Percentiles rank a stretch among this genome's conserved stretches.
Evolutionary conservation across 2,888 invertebrate genomes (phyloP).

Genomic region (Endomychus coccineus): DNA sequence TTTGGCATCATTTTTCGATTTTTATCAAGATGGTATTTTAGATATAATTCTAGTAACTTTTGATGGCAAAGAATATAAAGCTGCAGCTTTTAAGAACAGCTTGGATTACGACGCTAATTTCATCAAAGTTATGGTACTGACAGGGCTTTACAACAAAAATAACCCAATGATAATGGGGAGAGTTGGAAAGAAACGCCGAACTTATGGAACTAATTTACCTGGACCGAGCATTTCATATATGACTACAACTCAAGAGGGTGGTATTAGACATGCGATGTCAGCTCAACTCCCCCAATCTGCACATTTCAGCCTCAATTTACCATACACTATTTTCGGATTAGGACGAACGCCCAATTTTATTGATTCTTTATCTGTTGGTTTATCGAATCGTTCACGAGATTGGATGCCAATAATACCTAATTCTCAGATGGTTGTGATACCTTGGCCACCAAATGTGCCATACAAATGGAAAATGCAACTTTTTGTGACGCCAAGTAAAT

Average conservation of each 20-base stretch:
- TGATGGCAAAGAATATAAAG: slow-evolving; percentile 47
- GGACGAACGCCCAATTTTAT: slow-evolving; percentile 98
- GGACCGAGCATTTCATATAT: slow-evolving; percentile 83
- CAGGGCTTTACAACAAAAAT: slow-evolving; percentile 63
- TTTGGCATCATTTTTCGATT: slow-evolving; percentile 87
- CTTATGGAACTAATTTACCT: slow-evolving; percentile 85
- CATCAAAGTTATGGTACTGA: slow-evolving; percentile 85
- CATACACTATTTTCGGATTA: slow-evolving; percentile 94
- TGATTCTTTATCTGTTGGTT: slow-evolving; percentile 75
- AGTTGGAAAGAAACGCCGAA: slow-evolving; percentile 66
- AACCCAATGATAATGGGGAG: slow-evolving; percentile 65
- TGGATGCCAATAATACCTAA: slow-evolving; percentile 96
- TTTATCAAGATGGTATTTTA: slow-evolving; percentile 89
- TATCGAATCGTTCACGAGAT: slow-evolving; percentile 60
- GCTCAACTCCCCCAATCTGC: slow-evolving; percentile 89
- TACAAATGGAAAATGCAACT: slow-evolving; percentile 82
- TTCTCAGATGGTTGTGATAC: slow-evolving; percentile 94
- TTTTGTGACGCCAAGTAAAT: slow-evolving; percentile 90
- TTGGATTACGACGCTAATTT: slow-evolving; percentile 93
- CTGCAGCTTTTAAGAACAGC: slow-evolving; percentile 78
- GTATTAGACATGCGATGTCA: slow-evolving; percentile 68
- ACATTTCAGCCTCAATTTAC: slow-evolving; percentile 86
- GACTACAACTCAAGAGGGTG: slow-evolving; percentile 84
- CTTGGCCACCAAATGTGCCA: slow-evolving; percentile 70
- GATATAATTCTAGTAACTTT: slow-evolving; percentile 67